Evolutionary conservation across 2,888 invertebrate genomes (phyloP).

Genomic region (Julus scanicus): DNA sequence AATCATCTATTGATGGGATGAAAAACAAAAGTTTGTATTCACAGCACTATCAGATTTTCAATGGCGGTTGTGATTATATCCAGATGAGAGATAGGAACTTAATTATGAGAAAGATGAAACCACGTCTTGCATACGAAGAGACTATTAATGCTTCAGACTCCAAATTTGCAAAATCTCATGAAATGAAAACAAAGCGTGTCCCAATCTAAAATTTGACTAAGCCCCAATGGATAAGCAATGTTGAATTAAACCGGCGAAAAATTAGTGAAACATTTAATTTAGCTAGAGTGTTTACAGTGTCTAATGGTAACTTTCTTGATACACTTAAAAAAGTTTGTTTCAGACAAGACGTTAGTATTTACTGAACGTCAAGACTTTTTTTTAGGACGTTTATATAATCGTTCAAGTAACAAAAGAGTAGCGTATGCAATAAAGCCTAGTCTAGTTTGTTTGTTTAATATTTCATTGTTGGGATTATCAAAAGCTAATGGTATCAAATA

Average conservation of each 20-base stretch:
- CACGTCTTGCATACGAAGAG: neutral
- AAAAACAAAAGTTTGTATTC: neutral
- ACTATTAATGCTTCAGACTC: neutral
- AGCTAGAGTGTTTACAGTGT: neutral
- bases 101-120: neutral
- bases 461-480: no score
- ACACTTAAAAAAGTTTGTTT: neutral
- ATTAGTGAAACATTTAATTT: neutral
- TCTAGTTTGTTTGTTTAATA: no score
- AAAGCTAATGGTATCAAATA: no score
- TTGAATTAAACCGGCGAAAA: neutral
- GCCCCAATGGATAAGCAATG: neutral
- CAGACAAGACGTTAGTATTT: neutral
- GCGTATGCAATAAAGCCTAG: no score
- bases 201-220: neutral
- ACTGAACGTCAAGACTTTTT: neutral
- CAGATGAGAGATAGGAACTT: neutral
- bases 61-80: neutral
- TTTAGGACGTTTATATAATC: neutral
- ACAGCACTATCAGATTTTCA: neutral
- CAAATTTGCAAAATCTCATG: neutral
- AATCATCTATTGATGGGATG: neutral
- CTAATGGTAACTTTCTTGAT: neutral
- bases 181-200: conserved; percentile 9
- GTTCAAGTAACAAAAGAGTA: no score